Evolutionary conservation across 1,140 invertebrate genomes (phyloP), one percentile per base, ranked within the genome.

Genomic region (Heterodera schachtii): DNA sequence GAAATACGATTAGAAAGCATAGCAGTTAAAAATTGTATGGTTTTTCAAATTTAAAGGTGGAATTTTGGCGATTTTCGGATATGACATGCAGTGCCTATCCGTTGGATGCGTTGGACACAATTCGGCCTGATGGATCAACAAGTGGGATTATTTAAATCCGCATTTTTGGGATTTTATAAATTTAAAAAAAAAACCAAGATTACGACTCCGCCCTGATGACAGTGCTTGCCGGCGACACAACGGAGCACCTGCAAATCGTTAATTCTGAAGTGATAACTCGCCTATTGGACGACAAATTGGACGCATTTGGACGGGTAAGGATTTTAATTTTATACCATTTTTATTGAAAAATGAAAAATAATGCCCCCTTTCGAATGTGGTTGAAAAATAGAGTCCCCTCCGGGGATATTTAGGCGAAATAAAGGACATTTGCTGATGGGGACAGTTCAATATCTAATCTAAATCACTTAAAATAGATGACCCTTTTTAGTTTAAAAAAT

Each of bases 11-110:
- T 31, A 31, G 31, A 31, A 31, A 31, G 31, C 31, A 31, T 31
- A 43, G 44, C 11, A 47, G 13, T 52, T 16, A 19, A 1, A 52
- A 19, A 19, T 16, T 4, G 71, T 31, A 31, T 31, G 31, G 71
- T 4, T 16, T 60, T 19, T 16, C 13, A 60, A 60, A 60, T 60
- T 60, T 60, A 4, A 80, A 81, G 60, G 64, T 85, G 60, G 97
- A 98, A 91, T 97, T 98, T 90, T 99, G 97, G 97, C 92, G 96
- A 66, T 99, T 98, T 91, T 97, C 95, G 86, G 98, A 98, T 90
- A 98, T 98, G 86, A 98, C 95, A n/a, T 99, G 97, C 91, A 98
- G 96, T 16, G 95, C 95, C 0, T 98, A 99, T 91, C 96, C 96
- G 0, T 91, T 99, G 3, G 96, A 96, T 91, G 95, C 96, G 21